These are phyloP conservation scores for Lacerta bilineata DNA, from an alignment of 2,797 vertebrate species.

Conservation along the genomic window DNA sequence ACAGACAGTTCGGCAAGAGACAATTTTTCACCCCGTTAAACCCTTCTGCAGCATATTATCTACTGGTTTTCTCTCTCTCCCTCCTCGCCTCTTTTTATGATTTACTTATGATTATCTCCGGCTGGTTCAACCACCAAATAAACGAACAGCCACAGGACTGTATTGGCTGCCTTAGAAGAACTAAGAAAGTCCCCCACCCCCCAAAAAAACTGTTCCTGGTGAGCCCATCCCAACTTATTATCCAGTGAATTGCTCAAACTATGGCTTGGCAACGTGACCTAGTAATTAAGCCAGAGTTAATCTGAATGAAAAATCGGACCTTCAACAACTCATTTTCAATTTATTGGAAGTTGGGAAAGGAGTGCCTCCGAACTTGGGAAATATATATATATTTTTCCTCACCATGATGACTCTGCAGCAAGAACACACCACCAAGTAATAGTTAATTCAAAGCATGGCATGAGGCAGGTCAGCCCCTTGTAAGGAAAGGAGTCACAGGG, in stretches of 20 bases:
- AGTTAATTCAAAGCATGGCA: too few species aligned
- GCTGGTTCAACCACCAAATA: slow-evolving; percentile 73
- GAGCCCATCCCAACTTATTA: slow-evolving; percentile 17
- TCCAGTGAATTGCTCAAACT: neutral
- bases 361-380: neutral
- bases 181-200: slow-evolving; percentile 13
- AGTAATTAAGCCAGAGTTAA: neutral
- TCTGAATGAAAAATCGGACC: neutral
- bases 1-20: slow-evolving; percentile 67
- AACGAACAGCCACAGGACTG: slow-evolving; percentile 69
- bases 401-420: too few species aligned
- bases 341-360: neutral
- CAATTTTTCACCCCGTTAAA: slow-evolving; percentile 75
- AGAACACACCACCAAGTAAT: too few species aligned
- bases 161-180: slow-evolving; percentile 56
- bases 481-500: too few species aligned
- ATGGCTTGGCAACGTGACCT: neutral
- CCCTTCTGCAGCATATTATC: slow-evolving; percentile 72
- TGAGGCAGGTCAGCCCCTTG: too few species aligned
- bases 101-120: slow-evolving; percentile 77
- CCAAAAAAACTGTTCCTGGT: neutral
- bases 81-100: slow-evolving; percentile 53
- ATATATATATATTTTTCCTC: neutral
- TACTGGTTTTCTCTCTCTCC: slow-evolving; percentile 61
- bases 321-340: neutral